Conservation (phyloP, 2,113 vertebrate species). For the Monopterus albus region DNA sequence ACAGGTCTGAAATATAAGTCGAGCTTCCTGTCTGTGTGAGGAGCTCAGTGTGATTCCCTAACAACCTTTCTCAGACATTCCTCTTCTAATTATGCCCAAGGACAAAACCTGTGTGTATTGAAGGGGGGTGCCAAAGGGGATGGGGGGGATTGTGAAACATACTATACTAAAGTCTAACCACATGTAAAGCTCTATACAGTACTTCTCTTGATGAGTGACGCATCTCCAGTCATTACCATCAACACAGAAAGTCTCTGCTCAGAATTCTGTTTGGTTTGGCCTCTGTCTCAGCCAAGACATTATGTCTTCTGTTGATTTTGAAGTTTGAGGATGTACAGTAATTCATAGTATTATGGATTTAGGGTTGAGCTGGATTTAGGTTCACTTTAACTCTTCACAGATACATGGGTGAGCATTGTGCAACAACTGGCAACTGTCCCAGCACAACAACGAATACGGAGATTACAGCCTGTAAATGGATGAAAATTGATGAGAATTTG, state of each 20-base stretch:
- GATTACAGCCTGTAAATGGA: too few relatives aligned
- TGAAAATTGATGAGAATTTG: too few relatives aligned
- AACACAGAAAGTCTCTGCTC: conserved; percentile 5
- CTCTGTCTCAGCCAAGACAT: conserved; percentile 34
- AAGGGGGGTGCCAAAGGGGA: too few relatives aligned
- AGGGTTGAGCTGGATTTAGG: conserved; percentile 23
- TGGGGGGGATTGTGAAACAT: conserved; percentile 18
- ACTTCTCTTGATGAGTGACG: conserved; percentile 26
- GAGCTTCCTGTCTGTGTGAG: conserved; percentile 46
- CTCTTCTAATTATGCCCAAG: conserved; percentile 54
- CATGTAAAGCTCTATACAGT: conserved; percentile 38
- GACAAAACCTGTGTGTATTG: conserved; percentile 18
- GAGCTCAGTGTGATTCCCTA: conserved; percentile 46
- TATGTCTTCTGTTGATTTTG: conserved; percentile 42
- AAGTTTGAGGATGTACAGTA: conserved; percentile 27
- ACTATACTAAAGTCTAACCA: conserved; percentile 16
- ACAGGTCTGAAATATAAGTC: conserved; percentile 34
- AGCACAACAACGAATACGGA: too few relatives aligned
- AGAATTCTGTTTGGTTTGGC: conserved; percentile 46
- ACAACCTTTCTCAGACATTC: conserved; percentile 48
- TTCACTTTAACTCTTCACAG: background rate
- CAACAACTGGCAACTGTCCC: too few relatives aligned
- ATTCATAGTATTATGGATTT: conserved; percentile 23
- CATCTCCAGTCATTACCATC: conserved; percentile 10
- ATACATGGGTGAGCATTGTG: too few relatives aligned